Percentiles rank a stretch among this genome's conserved stretches.
Conservation (phyloP, 1,140 invertebrate species). For the Lordiphosa mommai region DNA sequence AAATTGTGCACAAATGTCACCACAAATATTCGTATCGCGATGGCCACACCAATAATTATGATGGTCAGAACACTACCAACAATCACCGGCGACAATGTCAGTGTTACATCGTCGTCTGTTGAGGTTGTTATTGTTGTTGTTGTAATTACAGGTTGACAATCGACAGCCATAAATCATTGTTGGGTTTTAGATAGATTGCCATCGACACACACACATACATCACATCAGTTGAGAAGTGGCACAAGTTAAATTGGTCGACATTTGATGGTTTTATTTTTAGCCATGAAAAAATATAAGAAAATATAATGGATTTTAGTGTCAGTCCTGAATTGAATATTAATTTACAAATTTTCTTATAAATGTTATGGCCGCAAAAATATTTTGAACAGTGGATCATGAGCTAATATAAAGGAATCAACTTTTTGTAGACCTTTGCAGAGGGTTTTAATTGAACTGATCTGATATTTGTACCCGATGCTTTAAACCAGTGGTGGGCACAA, state of each 20-base stretch:
- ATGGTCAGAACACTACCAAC: slow-evolving; percentile 78
- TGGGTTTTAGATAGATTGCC: slow-evolving; percentile 59
- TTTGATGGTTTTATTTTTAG: slow-evolving; percentile 65
- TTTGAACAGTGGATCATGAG: too few relatives aligned
- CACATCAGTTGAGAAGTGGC: slow-evolving; percentile 25
- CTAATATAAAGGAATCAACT: too few relatives aligned
- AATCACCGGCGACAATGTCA: slow-evolving; percentile 73
- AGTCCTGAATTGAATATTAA: too few relatives aligned
- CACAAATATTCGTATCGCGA: slow-evolving; percentile 76
- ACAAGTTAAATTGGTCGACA: slow-evolving; percentile 28
- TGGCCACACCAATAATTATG: slow-evolving; percentile 76
- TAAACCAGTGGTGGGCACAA: too few relatives aligned
- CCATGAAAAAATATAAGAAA: slow-evolving; percentile 14
- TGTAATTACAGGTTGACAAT: slow-evolving; percentile 67
- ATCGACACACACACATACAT: slow-evolving; percentile 42
- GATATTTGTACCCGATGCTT: too few relatives aligned
- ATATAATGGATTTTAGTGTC: slow-evolving; percentile 5
- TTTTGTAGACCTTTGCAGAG: too few relatives aligned
- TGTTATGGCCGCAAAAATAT: too few relatives aligned
- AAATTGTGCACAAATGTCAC: slow-evolving; percentile 75
- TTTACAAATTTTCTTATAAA: too few relatives aligned
- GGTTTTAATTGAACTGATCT: too few relatives aligned
- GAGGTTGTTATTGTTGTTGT: slow-evolving; percentile 40
- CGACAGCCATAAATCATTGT: slow-evolving; percentile 65
- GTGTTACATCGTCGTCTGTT: slow-evolving; percentile 70